Evolutionary conservation across 2,888 invertebrate genomes (phyloP).

Genomic region (Elmis aenea): DNA sequence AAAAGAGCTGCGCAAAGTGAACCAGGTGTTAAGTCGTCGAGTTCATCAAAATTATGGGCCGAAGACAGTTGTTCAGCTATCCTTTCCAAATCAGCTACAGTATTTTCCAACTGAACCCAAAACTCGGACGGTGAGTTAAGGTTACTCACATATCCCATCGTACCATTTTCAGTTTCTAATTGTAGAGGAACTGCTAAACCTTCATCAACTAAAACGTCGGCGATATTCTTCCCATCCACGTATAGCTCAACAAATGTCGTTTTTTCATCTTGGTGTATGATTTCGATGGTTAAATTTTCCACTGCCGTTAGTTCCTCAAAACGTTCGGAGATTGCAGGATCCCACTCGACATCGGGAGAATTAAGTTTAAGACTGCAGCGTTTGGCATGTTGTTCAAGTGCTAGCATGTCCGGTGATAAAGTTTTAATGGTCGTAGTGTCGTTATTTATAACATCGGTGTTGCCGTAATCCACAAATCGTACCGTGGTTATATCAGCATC

Average conservation of each 20-base stretch:
- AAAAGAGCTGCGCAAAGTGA: conserved; percentile 62
- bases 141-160: conserved; percentile 61
- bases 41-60: conserved; percentile 51
- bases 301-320: conserved; percentile 45
- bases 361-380: conserved; percentile 65
- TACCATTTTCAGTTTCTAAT: conserved; percentile 22
- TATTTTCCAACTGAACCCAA: conserved; percentile 68
- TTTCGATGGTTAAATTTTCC: conserved; percentile 24
- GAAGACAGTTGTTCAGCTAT: conserved; percentile 55
- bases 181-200: conserved; percentile 50
- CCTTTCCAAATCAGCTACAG: conserved; percentile 54
- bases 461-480: conserved; percentile 74
- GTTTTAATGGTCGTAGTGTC: conserved; percentile 56
- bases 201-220: conserved; percentile 56
- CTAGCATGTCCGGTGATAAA: conserved; percentile 56
- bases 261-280: conserved; percentile 50
- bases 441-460: conserved; percentile 68
- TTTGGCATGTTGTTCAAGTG: conserved; percentile 54
- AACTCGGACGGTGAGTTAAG: conserved; percentile 66
- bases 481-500: conserved; percentile 71
- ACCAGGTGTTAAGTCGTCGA: conserved; percentile 54
- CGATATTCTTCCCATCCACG: conserved; percentile 56
- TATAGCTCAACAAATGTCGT: conserved; percentile 63
- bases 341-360: conserved; percentile 63
- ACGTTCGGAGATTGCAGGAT: conserved; percentile 53